phyloP scores from a whole-genome alignment of 2,113 vertebrate genomes.

The Telmatochromis brachygnathus region DNA sequence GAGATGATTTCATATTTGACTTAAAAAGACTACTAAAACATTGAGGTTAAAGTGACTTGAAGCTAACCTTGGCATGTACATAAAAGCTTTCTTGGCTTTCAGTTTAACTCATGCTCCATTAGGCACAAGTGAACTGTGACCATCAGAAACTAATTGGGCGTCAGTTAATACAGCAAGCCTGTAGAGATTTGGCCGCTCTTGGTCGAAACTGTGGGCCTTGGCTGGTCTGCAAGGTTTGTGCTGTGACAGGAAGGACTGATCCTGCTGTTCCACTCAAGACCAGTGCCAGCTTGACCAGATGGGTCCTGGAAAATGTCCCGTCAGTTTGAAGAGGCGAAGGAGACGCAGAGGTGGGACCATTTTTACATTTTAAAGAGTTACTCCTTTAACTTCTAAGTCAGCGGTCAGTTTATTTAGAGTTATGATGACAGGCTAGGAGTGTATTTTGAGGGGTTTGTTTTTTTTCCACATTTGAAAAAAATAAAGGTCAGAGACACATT shows the following conservation, averaged over 20 bases:
- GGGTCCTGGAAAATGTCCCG: constrained; percentile 35
- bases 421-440: neutral
- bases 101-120: constrained; percentile 35
- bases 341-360: neutral
- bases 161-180: constrained; percentile 39
- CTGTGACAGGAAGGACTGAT: constrained; percentile 8
- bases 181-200: constrained; percentile 25
- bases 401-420: constrained; percentile 16
- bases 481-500: constrained; percentile 21
- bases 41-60: neutral
- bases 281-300: constrained; percentile 24
- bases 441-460: neutral
- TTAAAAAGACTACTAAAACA: neutral
- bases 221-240: constrained; percentile 14
- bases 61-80: constrained; percentile 28
- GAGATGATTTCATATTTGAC: neutral
- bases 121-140: constrained; percentile 46
- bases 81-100: constrained; percentile 27
- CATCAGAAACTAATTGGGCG: constrained; percentile 59
- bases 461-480: neutral
- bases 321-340: constrained; percentile 13
- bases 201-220: constrained; percentile 1
- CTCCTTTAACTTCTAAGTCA: neutral
- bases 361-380: constrained; percentile 13
- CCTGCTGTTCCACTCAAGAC: constrained; percentile 3